A percentile compares a stretch with the other conserved stretches of the same genome.
phyloP scores from a whole-genome alignment of 37 sponge, comb jelly and placozoan species.

The Chondrosia reniformis region DNA sequence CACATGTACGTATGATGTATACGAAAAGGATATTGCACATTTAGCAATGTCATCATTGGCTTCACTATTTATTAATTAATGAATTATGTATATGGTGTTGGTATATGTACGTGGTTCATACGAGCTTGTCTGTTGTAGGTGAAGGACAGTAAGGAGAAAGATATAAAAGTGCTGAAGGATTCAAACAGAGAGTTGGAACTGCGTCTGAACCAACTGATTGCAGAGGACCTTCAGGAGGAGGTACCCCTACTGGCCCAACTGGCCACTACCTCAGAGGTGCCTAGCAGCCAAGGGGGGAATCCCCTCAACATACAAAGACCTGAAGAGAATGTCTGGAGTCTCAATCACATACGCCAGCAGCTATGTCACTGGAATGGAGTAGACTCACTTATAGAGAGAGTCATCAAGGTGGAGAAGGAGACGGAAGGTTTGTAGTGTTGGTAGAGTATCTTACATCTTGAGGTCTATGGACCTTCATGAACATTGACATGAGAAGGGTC shows the following conservation, averaged over 20 bases:
- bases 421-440: not conserved
- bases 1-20: not conserved
- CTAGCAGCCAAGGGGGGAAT: too few relatives aligned
- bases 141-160: not conserved
- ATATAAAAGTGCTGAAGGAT: not conserved
- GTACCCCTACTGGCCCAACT: not conserved
- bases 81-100: too few relatives aligned
- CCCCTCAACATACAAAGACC: too few relatives aligned
- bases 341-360: too few relatives aligned
- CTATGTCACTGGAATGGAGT: not conserved
- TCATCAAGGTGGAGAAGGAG: not conserved
- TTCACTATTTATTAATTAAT: not conserved
- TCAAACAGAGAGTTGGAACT: not conserved
- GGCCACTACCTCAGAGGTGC: not conserved
- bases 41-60: not conserved
- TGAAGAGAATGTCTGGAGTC: too few relatives aligned
- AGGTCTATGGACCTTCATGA: too few relatives aligned
- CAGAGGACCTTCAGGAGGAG: conserved; percentile 2
- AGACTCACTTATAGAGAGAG: not conserved
- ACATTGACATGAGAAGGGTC: too few relatives aligned
- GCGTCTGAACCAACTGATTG: not conserved
- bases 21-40: not conserved
- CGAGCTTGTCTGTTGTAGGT: too few relatives aligned
- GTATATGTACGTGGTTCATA: too few relatives aligned
- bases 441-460: too few relatives aligned